Evolutionary conservation across 2,797 vertebrate genomes (phyloP).

Genomic region (Fistularia commersonii): DNA sequence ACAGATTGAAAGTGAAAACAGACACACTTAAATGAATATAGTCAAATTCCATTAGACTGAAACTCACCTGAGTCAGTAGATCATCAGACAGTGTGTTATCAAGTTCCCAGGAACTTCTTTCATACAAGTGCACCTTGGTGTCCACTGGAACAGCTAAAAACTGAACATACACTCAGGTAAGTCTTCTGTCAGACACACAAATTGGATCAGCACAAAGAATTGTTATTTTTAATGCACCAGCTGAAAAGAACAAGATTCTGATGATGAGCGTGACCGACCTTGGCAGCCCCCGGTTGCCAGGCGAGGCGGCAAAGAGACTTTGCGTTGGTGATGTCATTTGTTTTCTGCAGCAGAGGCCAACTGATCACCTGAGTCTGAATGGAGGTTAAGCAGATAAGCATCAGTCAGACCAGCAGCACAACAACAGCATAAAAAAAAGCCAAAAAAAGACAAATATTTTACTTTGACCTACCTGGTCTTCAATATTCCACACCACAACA

Average conservation of each 20-base stretch:
- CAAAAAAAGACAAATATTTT: background rate
- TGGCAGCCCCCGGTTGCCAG: conserved; percentile 84
- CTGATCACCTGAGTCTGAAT: conserved; percentile 78
- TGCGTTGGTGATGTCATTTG: conserved; percentile 86
- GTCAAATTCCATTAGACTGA: background rate
- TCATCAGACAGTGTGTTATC: conserved; percentile 78
- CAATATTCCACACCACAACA: conserved; percentile 89
- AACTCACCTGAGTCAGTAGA: conserved; percentile 80
- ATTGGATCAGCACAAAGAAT: too few relatives aligned
- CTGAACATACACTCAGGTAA: conserved; percentile 57
- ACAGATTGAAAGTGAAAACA: background rate
- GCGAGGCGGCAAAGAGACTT: conserved; percentile 90
- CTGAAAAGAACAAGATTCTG: background rate
- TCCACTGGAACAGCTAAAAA: conserved; percentile 90
- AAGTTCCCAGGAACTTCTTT: conserved; percentile 84
- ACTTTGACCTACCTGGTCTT: conserved; percentile 81
- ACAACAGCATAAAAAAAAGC: background rate
- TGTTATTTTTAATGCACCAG: too few relatives aligned
- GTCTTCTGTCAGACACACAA: background rate
- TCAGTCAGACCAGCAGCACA: background rate
- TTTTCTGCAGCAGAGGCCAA: conserved; percentile 87
- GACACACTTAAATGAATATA: background rate
- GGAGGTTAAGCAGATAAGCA: background rate
- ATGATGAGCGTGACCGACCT: conserved; percentile 62
- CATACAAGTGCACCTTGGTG: conserved; percentile 83